Evolutionary conservation across 2,113 vertebrate genomes (phyloP).

Genomic region (Nipponia nippon): DNA sequence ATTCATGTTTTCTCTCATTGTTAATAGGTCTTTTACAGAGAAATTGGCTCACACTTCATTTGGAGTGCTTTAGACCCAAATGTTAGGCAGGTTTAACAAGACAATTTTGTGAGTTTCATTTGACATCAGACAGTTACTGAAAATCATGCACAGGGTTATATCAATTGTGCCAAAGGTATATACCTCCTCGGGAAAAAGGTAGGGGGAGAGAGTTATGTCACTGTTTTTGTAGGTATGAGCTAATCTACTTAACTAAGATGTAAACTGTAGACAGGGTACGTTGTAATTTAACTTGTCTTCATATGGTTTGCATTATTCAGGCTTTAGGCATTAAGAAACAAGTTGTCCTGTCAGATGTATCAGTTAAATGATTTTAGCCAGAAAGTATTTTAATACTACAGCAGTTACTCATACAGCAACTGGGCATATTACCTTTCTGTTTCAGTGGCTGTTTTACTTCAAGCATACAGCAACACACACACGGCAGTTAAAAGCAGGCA

Average conservation of each 20-base stretch:
- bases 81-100: constrained; percentile 32
- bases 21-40: not conserved
- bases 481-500: not conserved
- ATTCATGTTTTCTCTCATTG: constrained; percentile 21
- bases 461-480: not conserved
- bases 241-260: not conserved
- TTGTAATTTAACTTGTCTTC: not conserved
- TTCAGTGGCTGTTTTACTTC: not conserved
- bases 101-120: constrained; percentile 6
- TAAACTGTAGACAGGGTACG: not conserved
- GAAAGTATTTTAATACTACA: not conserved
- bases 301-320: not conserved
- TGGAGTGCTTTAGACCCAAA: constrained; percentile 9
- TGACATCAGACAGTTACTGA: not conserved
- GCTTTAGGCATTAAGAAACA: not conserved
- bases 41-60: constrained; percentile 6
- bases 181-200: not conserved
- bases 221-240: not conserved
- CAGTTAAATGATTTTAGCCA: not conserved
- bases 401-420: not conserved
- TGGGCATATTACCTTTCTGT: not conserved
- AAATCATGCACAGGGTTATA: not conserved
- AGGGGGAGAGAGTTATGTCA: not conserved
- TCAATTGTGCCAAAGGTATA: not conserved
- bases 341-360: not conserved